A percentile compares a stretch with the other conserved stretches of the same genome.
Evolutionary conservation across 2,888 invertebrate species (phyloP).

Genomic region (Cyclophora albipunctata): DNA sequence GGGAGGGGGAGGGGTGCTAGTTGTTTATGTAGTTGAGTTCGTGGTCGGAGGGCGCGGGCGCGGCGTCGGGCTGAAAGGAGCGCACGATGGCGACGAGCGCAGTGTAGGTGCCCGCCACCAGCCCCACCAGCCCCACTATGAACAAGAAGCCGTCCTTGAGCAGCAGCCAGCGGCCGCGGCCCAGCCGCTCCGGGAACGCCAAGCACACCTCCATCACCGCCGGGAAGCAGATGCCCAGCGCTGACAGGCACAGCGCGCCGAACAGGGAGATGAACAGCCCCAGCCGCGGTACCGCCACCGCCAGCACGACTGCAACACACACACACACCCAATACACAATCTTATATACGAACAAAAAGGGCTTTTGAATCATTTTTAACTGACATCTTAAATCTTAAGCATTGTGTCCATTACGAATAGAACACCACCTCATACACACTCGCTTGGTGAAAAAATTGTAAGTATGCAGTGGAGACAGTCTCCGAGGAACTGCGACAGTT

Average conservation of each 20-base stretch:
- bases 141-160: constrained; percentile 74
- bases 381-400: too few relatives aligned
- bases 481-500: too few relatives aligned
- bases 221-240: constrained; percentile 91
- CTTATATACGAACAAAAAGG: background rate
- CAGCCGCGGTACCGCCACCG: constrained; percentile 85
- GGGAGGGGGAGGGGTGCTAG: too few relatives aligned
- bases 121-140: constrained; percentile 76
- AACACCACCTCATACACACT: too few relatives aligned
- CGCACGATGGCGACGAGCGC: constrained; percentile 76
- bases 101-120: constrained; percentile 80
- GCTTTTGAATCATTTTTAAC: too few relatives aligned
- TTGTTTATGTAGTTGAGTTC: too few relatives aligned
- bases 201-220: constrained; percentile 76
- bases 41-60: background rate
- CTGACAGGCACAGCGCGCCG: constrained; percentile 91
- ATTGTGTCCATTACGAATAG: too few relatives aligned
- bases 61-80: constrained; percentile 33
- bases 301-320: constrained; percentile 80
- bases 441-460: too few relatives aligned
- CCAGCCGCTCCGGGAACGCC: constrained; percentile 76
- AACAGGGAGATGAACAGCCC: constrained; percentile 86
- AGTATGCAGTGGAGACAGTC: too few relatives aligned
- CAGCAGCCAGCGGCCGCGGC: constrained; percentile 36
- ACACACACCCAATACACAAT: background rate